Evolutionary conservation across 2,797 vertebrate species (phyloP).

Genomic region (Bovichtus diacanthus): DNA sequence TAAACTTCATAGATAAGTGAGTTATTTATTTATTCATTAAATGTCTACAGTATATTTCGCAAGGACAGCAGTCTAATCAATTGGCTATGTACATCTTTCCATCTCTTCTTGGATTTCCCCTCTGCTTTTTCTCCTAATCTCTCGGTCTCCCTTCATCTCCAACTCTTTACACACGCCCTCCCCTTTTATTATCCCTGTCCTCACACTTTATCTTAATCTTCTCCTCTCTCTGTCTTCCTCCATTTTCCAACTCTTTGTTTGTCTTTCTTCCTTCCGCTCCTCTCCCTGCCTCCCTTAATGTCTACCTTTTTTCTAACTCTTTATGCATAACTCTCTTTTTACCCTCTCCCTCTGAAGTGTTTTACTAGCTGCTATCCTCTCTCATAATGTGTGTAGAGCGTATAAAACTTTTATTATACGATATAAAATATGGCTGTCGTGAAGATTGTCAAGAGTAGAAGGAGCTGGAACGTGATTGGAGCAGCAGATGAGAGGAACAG

Average conservation of each 20-base stretch:
- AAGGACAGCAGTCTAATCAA: neutral
- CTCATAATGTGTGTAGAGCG: constrained; percentile 85
- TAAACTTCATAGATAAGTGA: neutral
- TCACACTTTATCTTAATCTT: constrained; percentile 42
- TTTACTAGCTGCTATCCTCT: constrained; percentile 84
- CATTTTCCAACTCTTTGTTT: constrained; percentile 27
- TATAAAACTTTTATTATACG: constrained; percentile 85
- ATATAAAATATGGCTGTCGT: constrained; percentile 82
- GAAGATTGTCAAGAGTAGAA: constrained; percentile 74
- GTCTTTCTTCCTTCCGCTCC: constrained; percentile 12
- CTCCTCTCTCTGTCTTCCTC: constrained; percentile 17
- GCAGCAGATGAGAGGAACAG: constrained; percentile 71
- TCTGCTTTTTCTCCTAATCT: constrained; percentile 27
- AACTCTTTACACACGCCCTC: constrained; percentile 31
- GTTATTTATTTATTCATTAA: neutral
- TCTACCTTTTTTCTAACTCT: constrained; percentile 46
- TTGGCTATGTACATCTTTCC: neutral
- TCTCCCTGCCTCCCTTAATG: neutral
- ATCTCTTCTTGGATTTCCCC: constrained; percentile 9
- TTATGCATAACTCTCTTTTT: constrained; percentile 73
- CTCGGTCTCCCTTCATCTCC: constrained; percentile 20
- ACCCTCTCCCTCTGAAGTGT: constrained; percentile 74
- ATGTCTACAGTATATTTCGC: neutral
- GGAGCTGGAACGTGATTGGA: constrained; percentile 69
- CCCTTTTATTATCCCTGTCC: constrained; percentile 40